Evolutionary conservation across 2,797 vertebrate genomes (phyloP), one percentile per base, ranked within the genome.

Genomic region (Betta splendens): DNA sequence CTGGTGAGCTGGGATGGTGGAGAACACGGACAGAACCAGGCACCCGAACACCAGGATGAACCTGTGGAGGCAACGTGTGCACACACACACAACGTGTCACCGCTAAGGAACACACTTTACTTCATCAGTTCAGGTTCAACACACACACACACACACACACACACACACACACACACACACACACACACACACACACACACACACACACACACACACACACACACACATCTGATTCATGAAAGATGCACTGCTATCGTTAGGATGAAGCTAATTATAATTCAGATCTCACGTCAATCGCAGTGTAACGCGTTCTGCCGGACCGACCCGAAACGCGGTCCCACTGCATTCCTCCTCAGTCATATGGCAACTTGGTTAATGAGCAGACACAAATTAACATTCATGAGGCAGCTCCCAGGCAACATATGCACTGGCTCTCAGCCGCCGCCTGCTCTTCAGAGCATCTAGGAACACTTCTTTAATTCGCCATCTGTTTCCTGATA

Each of bases 11-110:
- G 97, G 96, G 76, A 98, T 97, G 71, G 96, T 98, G 71, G 97
- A 98, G 91, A 96, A 97, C 85, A 98, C 97, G 73, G 97, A 98
- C 79, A 99, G 94, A 84, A 98, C 95, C 92, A 99, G 92, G 91
- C 97, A 98, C 90, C 95, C 95, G 89, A 98, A 99, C 79, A 99
- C 97, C 90, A 99, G 93, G 81, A 96, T 93, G 88, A 99, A 99
- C 85, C 97, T 99, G 93, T 61, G 59, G 67, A 71, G 51, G 64
- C 40, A 71, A 58, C 58, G 37, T 23, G 36, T 5, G 36, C 21
- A 53, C n/a, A 17, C n/a, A 17, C 11, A 60, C 21, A 79, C 22
- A 59, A 13, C 20, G 55, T 39, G 8, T 7, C 21, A 39, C 13
- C 17, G 46, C 17, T 26, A 16, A 61, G 44, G 28, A 31, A 21